Evolutionary conservation across 2,113 vertebrate genomes (phyloP), one percentile per base, ranked within the genome.

Genomic region (Panthera tigris): DNA sequence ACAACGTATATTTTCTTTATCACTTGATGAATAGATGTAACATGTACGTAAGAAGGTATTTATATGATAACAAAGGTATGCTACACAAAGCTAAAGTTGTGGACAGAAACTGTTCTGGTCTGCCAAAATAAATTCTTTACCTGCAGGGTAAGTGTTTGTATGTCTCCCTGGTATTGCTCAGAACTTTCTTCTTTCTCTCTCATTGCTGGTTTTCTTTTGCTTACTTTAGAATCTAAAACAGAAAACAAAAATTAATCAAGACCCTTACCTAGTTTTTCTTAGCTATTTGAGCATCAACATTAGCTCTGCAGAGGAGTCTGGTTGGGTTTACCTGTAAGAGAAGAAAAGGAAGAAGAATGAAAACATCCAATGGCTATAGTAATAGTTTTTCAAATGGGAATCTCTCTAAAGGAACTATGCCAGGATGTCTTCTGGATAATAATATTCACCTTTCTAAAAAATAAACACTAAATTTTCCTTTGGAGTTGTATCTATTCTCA

Each of bases 81-180:
- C 29, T 39, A 52, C 0, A 65, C n/a, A 16, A n/a, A 89, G 41
- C 50, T 65, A 45, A 83, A n/a, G 16, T 50, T 5, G 1, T n/a
- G 39, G 21, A 36, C 8, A 97, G 23, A 68, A 94, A 73, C 25
- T n/a, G 39, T 0, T 1, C 21, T 21, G 33, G 29, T 82, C 5
- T 10, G 8, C 68, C 90, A 80, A 52, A 2, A 94, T 14, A 84
- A 74, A 41, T 13, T 90, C 13, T 89, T 97, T 98, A 99, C 99
- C 99, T 99, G 99, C 3, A 99, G 98, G 50, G 99, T 90, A 52
- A 99, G 98, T 0, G 99, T 99, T 97, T 99, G 98, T 84, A 98
- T 98, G n/a, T 99, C 99, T 57, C 93, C 99, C 85, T 98, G 99
- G 84, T 99, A 99, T 9, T 99, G 98, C 91, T 99, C 98, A 94